Base-by-base conservation (phyloP, 2,888 invertebrate species). In the Aspidiotus destructor region DNA sequence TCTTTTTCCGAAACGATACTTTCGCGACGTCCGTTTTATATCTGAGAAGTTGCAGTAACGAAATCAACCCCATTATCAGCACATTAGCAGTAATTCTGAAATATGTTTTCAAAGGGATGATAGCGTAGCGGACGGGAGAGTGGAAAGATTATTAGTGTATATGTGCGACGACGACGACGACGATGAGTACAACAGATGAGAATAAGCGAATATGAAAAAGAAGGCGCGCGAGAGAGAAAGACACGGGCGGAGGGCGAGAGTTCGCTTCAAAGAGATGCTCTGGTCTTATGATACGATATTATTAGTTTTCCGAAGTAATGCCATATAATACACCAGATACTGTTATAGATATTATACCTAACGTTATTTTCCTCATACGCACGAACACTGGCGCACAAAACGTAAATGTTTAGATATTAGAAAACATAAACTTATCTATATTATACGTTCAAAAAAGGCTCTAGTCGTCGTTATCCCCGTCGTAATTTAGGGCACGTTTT, bases 11-110 rank as follows among this genome's bases (percentile, higher is more conserved):
- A 65, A 57, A 65, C 65, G 65, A 60, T 65, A 65, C 65, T 65
- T 65, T 65, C 58, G 65, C 65, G 65, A 65, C 65, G 65, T 65
- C 65, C 65, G 65, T 65, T 65, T 57, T 57, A 65, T 65, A 65
- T 65, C 65, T 65, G 65, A 65, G 65, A 65, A 65, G 65, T 65
- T 65, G 65, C 65, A 65, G 65, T 57, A 65, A 65, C 65, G 68
- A 61, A 68, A 68, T 68, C 60, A 68, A 69, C 61, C 61, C 69
- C 69, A 69, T 69, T 69, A 69, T 69, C 69, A 69, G 62, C 69
- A 69, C 69, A 69, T 69, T 69, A 69, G 69, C 69, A 62, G 62
- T 69, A 69, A 69, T 69, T 69, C 69, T 69, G 62, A 69, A 69
- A 69, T 69, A 69, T 69, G 69, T 69, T 69, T 69, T 69, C 62